phyloP scores from a whole-genome alignment of 2,888 invertebrate species.

The Doris montereyensis region DNA sequence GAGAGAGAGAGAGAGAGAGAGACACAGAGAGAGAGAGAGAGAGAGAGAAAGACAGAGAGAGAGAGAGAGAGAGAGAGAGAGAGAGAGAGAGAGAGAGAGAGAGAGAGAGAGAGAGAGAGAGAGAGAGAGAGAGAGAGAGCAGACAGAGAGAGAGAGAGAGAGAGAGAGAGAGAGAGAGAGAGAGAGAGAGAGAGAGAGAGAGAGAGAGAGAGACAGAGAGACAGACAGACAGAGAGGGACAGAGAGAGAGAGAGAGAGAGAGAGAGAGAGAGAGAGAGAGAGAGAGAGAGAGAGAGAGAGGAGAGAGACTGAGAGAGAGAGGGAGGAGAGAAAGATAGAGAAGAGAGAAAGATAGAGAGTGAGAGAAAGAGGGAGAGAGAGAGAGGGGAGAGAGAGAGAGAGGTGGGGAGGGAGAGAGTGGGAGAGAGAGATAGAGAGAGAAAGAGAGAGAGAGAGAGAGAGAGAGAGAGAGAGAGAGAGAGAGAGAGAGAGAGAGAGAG shows the following conservation, averaged over 20 bases:
- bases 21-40: constrained; percentile 16
- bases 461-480: neutral
- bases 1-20: neutral
- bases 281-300: neutral
- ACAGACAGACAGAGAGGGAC: neutral
- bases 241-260: neutral
- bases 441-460: neutral
- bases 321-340: neutral
- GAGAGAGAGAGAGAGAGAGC: neutral
- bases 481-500: neutral
- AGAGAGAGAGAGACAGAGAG: constrained; percentile 18
- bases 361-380: neutral
- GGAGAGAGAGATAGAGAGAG: neutral
- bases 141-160: constrained; percentile 5
- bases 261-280: neutral
- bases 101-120: constrained; percentile 3
- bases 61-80: neutral
- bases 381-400: neutral
- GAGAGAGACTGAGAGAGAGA: neutral
- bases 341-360: neutral
- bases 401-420: neutral
- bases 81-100: constrained; percentile 12
- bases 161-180: neutral
- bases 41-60: constrained; percentile 13
- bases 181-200: constrained; percentile 2